phyloP scores from a whole-genome alignment of 2,797 vertebrate genomes.

The Ara ararauna region DNA sequence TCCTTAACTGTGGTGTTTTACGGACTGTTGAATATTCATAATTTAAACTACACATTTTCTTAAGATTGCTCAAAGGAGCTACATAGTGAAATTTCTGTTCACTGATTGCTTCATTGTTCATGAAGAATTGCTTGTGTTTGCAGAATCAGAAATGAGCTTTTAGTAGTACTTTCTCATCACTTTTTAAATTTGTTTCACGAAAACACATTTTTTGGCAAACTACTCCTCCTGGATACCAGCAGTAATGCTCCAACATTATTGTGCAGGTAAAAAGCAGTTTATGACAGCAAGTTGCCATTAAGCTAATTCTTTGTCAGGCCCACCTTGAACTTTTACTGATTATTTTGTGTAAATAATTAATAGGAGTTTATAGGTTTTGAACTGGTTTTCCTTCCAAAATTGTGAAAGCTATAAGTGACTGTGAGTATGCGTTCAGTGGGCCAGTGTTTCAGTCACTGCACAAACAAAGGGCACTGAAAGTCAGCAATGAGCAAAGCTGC shows the following conservation, averaged over 20 bases:
- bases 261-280: not conserved
- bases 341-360: not conserved
- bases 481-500: not conserved
- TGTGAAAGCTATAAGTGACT: not conserved
- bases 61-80: conserved; percentile 9
- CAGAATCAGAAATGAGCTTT: conserved; percentile 22
- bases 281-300: not conserved
- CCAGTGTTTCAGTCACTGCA: not conserved
- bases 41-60: conserved; percentile 28
- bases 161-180: not conserved
- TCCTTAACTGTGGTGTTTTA: conserved; percentile 34
- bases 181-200: not conserved
- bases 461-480: not conserved
- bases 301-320: not conserved
- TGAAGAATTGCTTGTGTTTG: conserved; percentile 21
- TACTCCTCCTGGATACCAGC: not conserved
- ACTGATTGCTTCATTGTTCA: conserved; percentile 15
- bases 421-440: not conserved
- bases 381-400: not conserved
- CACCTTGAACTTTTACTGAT: not conserved
- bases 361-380: not conserved
- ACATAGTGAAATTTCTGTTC: conserved; percentile 24
- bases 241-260: not conserved
- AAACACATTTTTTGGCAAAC: not conserved
- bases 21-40: conserved; percentile 49